phyloP scores from a whole-genome alignment of 1,140 invertebrate genomes.

The Coenobita brevimanus region DNA sequence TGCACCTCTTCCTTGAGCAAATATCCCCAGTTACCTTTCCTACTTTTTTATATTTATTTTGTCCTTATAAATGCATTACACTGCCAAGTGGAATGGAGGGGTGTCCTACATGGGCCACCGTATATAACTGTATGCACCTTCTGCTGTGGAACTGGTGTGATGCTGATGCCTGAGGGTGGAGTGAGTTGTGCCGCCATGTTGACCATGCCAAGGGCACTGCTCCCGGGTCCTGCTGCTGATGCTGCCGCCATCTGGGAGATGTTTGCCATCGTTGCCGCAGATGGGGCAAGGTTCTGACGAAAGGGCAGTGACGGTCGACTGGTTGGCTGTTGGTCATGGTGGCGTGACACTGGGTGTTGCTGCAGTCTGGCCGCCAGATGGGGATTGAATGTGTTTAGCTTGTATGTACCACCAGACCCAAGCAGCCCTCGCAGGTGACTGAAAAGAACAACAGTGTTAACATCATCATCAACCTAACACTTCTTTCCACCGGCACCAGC shows the following conservation, averaged over 20 bases:
- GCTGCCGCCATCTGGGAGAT: conserved; percentile 56
- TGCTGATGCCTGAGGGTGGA: conserved; percentile 56
- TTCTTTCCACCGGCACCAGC: too few relatives aligned
- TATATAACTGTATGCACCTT: too few relatives aligned
- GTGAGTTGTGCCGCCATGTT: conserved; percentile 50
- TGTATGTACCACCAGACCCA: conserved; percentile 68
- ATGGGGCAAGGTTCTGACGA: conserved; percentile 54
- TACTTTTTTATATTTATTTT: too few relatives aligned
- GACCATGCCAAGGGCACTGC: conserved; percentile 50
- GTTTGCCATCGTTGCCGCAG: conserved; percentile 52
- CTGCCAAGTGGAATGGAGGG: too few relatives aligned
- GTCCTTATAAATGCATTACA: too few relatives aligned
- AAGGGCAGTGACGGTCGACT: conserved; percentile 22
- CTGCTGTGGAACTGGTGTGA: conserved; percentile 57
- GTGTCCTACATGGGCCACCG: too few relatives aligned
- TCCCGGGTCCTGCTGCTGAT: conserved; percentile 42
- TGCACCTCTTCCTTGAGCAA: too few relatives aligned
- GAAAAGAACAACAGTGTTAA: too few relatives aligned
- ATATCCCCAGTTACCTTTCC: too few relatives aligned
- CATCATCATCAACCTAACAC: too few relatives aligned
- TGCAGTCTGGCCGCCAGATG: conserved; percentile 63
- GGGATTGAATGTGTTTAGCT: conserved; percentile 62
- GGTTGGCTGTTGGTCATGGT: conserved; percentile 49
- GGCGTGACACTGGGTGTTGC: conserved; percentile 27
- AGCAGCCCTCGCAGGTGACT: conserved; percentile 67